A percentile compares a stretch with the other conserved stretches of the same genome.
phyloP scores from a whole-genome alignment of 2,888 invertebrate genomes.

The Rhimphoctona megacephalus region DNA sequence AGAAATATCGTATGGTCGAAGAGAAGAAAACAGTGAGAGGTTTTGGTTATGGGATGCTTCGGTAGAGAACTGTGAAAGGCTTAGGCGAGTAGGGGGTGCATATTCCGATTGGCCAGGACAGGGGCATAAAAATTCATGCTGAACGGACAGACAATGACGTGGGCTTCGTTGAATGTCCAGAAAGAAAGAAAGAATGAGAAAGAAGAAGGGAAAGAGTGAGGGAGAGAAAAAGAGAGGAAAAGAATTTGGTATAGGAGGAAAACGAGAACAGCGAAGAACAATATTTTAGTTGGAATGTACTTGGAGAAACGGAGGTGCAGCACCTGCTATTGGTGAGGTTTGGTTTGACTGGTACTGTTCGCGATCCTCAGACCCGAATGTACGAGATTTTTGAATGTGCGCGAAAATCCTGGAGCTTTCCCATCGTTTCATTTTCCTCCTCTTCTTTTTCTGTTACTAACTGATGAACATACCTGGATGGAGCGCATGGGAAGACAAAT shows the following conservation, averaged over 20 bases:
- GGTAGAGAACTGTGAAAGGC: constrained; percentile 74
- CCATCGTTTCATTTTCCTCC: constrained; percentile 12
- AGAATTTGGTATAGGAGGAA: not conserved
- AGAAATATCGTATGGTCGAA: constrained; percentile 31
- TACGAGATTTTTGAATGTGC: constrained; percentile 2
- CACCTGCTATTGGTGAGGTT: constrained; percentile 76
- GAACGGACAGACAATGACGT: constrained; percentile 74
- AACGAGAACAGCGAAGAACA: constrained; percentile 72
- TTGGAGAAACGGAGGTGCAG: constrained; percentile 70
- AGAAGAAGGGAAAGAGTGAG: not conserved
- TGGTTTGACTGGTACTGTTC: constrained; percentile 43
- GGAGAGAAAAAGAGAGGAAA: constrained; percentile 39
- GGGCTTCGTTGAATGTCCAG: constrained; percentile 71
- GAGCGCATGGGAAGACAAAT: constrained; percentile 16
- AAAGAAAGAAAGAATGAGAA: constrained; percentile 48
- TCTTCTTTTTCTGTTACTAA: constrained; percentile 15
- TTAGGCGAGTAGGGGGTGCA: constrained; percentile 73
- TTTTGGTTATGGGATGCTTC: constrained; percentile 12
- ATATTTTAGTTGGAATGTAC: constrained; percentile 80
- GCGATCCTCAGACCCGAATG: not conserved
- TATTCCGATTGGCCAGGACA: constrained; percentile 65
- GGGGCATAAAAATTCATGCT: constrained; percentile 78
- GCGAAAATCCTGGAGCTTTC: constrained; percentile 59
- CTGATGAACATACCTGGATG: constrained; percentile 45
- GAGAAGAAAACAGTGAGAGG: constrained; percentile 36